phyloP scores from a whole-genome alignment of 2,797 vertebrate genomes.

The Micropoecilia bifurca region DNA sequence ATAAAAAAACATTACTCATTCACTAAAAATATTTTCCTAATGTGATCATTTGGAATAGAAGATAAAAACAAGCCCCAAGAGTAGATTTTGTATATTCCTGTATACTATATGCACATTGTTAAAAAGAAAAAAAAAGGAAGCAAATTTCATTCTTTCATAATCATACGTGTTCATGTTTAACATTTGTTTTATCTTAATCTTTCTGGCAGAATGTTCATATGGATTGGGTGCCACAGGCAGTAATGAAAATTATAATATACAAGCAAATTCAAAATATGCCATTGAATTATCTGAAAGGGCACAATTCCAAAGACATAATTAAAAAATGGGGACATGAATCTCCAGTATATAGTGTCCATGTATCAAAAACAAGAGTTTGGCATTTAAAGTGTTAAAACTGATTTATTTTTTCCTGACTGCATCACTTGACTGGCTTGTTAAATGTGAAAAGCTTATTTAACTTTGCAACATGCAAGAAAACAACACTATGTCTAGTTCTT shows the following conservation, averaged over 20 bases:
- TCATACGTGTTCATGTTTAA: constrained; percentile 32
- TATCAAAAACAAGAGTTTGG: not conserved
- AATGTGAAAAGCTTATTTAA: not conserved
- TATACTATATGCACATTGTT: not conserved
- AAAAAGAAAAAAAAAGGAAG: too few relatives aligned
- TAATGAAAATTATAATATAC: constrained; percentile 65
- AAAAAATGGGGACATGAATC: constrained; percentile 46
- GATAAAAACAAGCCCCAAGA: not conserved
- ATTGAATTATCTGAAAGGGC: constrained; percentile 59
- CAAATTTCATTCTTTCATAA: not conserved
- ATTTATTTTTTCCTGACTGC: not conserved
- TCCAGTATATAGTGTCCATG: constrained; percentile 5
- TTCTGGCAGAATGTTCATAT: constrained; percentile 48
- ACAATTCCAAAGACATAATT: constrained; percentile 54
- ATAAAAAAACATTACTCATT: not conserved
- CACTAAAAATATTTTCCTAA: not conserved
- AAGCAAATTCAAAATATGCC: constrained; percentile 60
- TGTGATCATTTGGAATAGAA: not conserved
- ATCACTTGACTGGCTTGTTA: not conserved
- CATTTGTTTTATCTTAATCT: constrained; percentile 64
- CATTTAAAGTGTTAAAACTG: not conserved
- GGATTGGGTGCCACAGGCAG: constrained; percentile 59
- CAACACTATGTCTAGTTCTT: not conserved
- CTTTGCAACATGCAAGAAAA: not conserved
- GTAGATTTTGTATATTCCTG: not conserved